A percentile compares a stretch with the other conserved stretches of the same genome.
These are phyloP conservation scores for Melanotaenia maccullochi DNA, from an alignment of 2,797 vertebrate species.

Conservation along the genomic window DNA sequence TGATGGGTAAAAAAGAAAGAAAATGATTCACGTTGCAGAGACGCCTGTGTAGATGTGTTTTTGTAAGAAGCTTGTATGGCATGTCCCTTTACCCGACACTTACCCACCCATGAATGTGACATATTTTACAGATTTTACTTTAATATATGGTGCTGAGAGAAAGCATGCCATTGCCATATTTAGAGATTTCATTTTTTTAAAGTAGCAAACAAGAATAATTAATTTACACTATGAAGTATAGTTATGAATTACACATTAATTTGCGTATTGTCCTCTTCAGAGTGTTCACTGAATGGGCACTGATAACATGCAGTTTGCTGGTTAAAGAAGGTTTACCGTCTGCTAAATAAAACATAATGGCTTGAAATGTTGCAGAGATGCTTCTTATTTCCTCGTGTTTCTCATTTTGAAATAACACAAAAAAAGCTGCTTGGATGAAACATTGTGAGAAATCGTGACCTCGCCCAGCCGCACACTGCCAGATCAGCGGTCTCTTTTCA, in stretches of 20 bases:
- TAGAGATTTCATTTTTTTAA: conserved; percentile 10
- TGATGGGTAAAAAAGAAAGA: conserved; percentile 3
- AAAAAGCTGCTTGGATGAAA: conserved; percentile 50
- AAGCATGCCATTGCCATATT: conserved; percentile 51
- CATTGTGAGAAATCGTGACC: conserved; percentile 61
- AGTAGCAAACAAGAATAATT: conserved; percentile 14
- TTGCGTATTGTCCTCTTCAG: conserved; percentile 29
- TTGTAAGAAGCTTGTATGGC: conserved; percentile 37
- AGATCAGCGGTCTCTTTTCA: conserved; percentile 27
- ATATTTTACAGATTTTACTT: conserved; percentile 43
- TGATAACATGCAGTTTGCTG: conserved; percentile 11
- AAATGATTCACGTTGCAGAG: conserved; percentile 18
- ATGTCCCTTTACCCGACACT: conserved; percentile 46
- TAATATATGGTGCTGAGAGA: conserved; percentile 41
- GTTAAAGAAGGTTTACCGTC: neutral
- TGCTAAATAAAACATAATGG: conserved; percentile 18
- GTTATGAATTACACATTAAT: conserved; percentile 41
- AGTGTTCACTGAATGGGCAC: conserved; percentile 29
- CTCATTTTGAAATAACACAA: conserved; percentile 9
- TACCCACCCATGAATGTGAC: conserved; percentile 68
- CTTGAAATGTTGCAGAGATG: conserved; percentile 37
- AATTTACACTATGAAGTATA: conserved; percentile 47
- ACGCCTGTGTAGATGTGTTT: conserved; percentile 29
- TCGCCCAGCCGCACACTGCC: conserved; percentile 66
- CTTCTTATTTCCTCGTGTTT: conserved; percentile 19